These are phyloP conservation scores for Fregetta grallaria DNA, from an alignment of 2,113 vertebrate genomes.

Conservation along the genomic window DNA sequence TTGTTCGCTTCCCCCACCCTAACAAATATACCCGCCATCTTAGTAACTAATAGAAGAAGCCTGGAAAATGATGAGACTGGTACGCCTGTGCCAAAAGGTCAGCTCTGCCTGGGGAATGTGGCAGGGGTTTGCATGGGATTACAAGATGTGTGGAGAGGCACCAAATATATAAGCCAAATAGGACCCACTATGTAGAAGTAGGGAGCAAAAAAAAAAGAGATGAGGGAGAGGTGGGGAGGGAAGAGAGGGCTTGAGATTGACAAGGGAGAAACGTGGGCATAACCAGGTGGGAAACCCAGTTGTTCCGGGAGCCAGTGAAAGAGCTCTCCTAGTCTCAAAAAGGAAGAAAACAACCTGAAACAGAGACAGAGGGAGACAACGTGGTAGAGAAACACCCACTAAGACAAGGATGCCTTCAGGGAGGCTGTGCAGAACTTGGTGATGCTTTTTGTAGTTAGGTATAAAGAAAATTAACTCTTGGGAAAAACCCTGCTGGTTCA, in stretches of 20 bases:
- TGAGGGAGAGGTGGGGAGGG: background rate
- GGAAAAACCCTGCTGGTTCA: background rate
- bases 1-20: background rate
- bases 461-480: background rate
- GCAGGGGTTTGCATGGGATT: background rate
- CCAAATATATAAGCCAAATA: background rate
- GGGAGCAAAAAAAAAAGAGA: background rate
- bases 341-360: background rate
- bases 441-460: background rate
- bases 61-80: background rate
- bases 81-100: background rate
- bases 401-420: background rate
- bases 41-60: background rate
- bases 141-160: background rate
- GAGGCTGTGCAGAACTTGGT: background rate
- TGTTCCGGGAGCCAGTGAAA: background rate
- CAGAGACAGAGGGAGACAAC: background rate
- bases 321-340: background rate
- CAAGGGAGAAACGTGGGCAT: background rate
- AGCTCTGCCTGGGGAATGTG: background rate
- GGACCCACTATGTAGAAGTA: background rate
- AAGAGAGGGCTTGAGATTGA: background rate
- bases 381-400: background rate
- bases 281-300: background rate
- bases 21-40: background rate